Evolutionary conservation across 2,888 invertebrate genomes (phyloP).

Genomic region (Acleris emargana): DNA sequence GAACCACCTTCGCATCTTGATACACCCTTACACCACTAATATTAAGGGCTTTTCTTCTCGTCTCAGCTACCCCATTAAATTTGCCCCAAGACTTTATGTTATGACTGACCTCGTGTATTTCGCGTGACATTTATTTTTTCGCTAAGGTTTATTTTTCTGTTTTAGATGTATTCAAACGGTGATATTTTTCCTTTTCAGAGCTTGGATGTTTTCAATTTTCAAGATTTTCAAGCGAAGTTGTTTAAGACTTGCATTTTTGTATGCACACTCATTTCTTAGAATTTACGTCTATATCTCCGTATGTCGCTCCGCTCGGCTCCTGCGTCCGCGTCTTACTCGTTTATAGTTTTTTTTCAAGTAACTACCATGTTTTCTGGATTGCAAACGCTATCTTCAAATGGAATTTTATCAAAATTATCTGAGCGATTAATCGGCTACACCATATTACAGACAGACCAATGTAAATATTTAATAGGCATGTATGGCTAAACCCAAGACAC

Average conservation of each 20-base stretch:
- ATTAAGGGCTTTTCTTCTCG: conserved; percentile 49
- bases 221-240: conserved; percentile 19
- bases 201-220: conserved; percentile 36
- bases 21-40: conserved; percentile 42
- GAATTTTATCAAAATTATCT: too few species aligned
- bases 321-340: too few species aligned
- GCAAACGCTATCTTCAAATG: too few species aligned
- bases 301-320: too few species aligned
- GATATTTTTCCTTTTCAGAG: conserved; percentile 33
- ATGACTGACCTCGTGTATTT: conserved; percentile 54
- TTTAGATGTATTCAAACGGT: conserved; percentile 36
- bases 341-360: too few species aligned
- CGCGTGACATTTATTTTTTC: conserved; percentile 44
- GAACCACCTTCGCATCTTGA: conserved; percentile 45
- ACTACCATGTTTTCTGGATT: too few species aligned
- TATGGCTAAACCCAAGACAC: too few species aligned
- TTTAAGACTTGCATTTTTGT: conserved; percentile 29
- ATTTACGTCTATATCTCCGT: conserved; percentile 1
- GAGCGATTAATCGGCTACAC: too few species aligned
- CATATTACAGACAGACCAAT: too few species aligned
- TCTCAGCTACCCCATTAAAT: conserved; percentile 25
- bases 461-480: too few species aligned
- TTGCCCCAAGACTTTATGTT: conserved; percentile 48
- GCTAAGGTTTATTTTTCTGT: conserved; percentile 52
- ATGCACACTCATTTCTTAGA: conserved; percentile 25